Base-by-base conservation (phyloP, 2,113 vertebrate genomes). In the Pseudopipra pipra region DNA sequence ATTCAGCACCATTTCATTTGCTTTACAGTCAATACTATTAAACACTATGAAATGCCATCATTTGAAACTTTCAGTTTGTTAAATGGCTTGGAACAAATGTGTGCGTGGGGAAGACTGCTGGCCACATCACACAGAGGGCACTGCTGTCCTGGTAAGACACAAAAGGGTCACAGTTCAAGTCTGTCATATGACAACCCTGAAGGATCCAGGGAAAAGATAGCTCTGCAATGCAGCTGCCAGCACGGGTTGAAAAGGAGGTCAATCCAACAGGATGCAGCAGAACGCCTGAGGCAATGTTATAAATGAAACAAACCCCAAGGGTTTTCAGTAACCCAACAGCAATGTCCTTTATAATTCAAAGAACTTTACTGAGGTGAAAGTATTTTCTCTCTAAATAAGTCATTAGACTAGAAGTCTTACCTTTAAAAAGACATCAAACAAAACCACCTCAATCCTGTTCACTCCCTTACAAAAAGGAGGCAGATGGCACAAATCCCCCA, bases 251-350 rank as follows among this genome's bases (percentile, higher is more conserved):
- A 98, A 99, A 99, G 96, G 97, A 99, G 98, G 99, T 99, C 99
- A 99, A 90, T 98, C 97, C 98, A 98, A 98, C 98, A 99, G 98
- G 98, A 99, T 98, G 98, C 97, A 96, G 97, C 97, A 97, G 96
- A 98, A 97, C 97, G 96, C 98, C 98, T 3, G 70, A 94, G 94
- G 98, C 97, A 96, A 97, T 92, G 97, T 97, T 98, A 98, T 98
- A 99, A 99, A 99, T 99, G 98, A 99, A 98, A 98, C 96, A 98
- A 98, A 98, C 97, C 99, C 98, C 98, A 97, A 97, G 98, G 98
- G 98, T 93, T 96, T 87, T 89, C 95, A 93, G 96, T 89, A 97
- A 98, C 95, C 97, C 97, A 95, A 90, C 95, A 98, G 98, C 94
- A 96, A 97, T 95, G 97, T 96, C 98, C 98, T 98, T 98, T 97